Evolutionary conservation across 2,797 vertebrate genomes (phyloP), one percentile per base, ranked within the genome.

Genomic region (Channa striata): DNA sequence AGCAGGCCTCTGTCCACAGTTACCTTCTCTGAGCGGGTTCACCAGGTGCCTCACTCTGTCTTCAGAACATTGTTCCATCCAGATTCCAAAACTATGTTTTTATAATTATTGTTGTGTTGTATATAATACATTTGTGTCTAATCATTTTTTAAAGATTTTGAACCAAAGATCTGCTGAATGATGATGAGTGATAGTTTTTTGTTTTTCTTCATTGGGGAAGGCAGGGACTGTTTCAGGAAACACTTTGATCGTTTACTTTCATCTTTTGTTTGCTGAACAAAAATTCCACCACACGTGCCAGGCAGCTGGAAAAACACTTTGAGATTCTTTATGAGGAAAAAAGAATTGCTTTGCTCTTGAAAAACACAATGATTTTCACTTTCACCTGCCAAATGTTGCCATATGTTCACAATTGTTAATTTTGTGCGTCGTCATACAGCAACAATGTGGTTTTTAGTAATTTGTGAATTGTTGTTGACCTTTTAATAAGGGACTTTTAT

Each of bases 161-260:
- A 48, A 67, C 63, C 52, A 67, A 84, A 83, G 56, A 85, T 0
- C 40, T 67, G 59, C 36, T 66, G 30, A 75, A 48, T 36, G 54
- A n/a, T n/a, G n/a, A n/a, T n/a, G n/a, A n/a, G n/a, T n/a, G n/a
- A n/a, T n/a, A n/a, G n/a, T n/a, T n/a, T n/a, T n/a, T n/a, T n/a
- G n/a, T n/a, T n/a, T 50, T 62, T 71, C 56, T 30, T 68, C 36
- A 10, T 5, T 39, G 7, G n/a, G 63, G 40, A 57, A 54, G 8
- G 16, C 21, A 9, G 33, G 23, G 48, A 70, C 46, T n/a, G 34
- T 77, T 74, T 72, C 6, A 17, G 43, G 54, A 71, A 74, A 80
- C 54, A 36, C 50, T 44, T 19, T 19, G 68, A 65, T 40, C 25
- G 74, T 75, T 56, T 74, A 73, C 67, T 33, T 17, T 47, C 33